Percentiles rank a stretch among this genome's conserved stretches.
These are phyloP conservation scores for Platycercus adscitus DNA, from an alignment of 2,113 vertebrate genomes.

Conservation along the genomic window DNA sequence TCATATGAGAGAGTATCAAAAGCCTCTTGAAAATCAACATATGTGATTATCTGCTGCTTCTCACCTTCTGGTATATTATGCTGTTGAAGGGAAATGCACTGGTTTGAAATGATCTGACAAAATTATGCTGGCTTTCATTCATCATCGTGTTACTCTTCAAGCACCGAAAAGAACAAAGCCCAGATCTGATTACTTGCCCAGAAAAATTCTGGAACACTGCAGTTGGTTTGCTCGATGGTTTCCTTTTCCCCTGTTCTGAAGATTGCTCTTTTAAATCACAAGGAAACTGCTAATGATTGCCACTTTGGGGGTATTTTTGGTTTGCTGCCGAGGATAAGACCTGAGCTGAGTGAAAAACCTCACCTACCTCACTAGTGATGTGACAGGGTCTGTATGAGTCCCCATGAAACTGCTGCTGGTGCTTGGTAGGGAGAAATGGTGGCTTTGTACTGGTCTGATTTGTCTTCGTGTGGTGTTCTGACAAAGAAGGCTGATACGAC, in stretches of 20 bases:
- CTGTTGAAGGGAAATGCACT: background rate
- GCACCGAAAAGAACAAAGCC: slow-evolving; percentile 16
- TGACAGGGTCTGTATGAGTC: background rate
- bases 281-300: background rate
- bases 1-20: background rate
- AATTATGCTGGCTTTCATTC: slow-evolving; percentile 4
- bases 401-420: background rate
- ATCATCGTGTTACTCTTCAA: background rate
- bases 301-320: background rate
- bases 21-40: background rate
- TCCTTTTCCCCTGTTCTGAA: background rate
- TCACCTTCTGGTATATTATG: background rate
- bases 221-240: background rate
- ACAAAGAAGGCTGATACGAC: background rate
- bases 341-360: background rate
- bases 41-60: background rate
- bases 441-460: background rate
- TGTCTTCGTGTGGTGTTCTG: background rate
- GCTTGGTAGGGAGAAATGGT: background rate
- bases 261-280: background rate
- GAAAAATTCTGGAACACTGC: background rate
- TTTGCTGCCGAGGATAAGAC: background rate
- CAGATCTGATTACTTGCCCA: background rate
- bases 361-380: background rate
- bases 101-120: background rate